These are phyloP conservation scores for Heliconius erato DNA, from an alignment of 2,888 invertebrate species.

Conservation along the genomic window DNA sequence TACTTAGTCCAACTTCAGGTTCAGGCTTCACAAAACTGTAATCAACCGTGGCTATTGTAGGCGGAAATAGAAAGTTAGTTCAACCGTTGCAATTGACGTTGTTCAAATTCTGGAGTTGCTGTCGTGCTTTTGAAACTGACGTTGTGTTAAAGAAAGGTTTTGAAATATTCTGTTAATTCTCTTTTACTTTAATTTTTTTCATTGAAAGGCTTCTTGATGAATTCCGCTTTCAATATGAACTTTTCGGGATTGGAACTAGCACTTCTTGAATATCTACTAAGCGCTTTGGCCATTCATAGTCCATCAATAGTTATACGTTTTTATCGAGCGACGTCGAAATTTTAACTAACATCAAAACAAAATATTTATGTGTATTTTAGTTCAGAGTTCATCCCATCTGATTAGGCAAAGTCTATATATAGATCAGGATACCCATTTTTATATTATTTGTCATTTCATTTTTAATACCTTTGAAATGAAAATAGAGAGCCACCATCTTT, in stretches of 20 bases:
- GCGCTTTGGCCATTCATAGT: no score
- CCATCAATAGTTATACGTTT: no score
- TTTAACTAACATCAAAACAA: no score
- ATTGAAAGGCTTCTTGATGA: not conserved
- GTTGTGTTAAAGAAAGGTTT: not conserved
- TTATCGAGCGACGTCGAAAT: no score
- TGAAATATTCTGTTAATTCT: not conserved
- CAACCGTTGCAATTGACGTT: conserved; percentile 22
- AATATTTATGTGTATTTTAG: not conserved
- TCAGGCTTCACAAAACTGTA: conserved; percentile 1
- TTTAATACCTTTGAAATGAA: no score
- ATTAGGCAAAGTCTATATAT: no score
- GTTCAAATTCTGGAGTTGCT: conserved; percentile 12
- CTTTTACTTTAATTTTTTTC: not conserved
- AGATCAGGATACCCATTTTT: no score
- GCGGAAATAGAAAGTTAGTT: conserved; percentile 16
- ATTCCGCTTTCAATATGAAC: not conserved
- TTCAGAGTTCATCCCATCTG: no score
- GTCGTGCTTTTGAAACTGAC: not conserved
- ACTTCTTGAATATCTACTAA: not conserved
- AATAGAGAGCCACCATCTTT: no score
- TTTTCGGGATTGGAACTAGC: not conserved
- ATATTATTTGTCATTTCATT: no score
- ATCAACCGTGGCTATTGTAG: conserved; percentile 1
- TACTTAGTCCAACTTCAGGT: not conserved